Evolutionary conservation across 2,113 vertebrate species (phyloP), one percentile per base, ranked within the genome.

Genomic region (Crocuta crocuta): DNA sequence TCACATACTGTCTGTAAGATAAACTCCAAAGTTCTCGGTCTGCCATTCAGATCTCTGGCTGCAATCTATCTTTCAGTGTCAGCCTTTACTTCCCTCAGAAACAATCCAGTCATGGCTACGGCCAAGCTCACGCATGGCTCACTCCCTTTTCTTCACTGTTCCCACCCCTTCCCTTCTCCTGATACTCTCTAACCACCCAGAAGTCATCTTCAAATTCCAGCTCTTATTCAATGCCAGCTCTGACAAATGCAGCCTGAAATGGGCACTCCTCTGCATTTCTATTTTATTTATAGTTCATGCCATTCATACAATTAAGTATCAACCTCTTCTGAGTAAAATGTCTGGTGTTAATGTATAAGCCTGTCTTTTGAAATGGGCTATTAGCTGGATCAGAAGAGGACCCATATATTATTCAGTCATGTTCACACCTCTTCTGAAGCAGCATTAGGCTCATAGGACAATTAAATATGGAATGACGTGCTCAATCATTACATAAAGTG

Each of bases 361-460:
- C 53, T 82, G 33, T 71, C 50, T 89, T 96, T 93, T 17, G 66
- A 84, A 93, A n/a, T 9, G 7, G 58, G 91, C 76, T 89, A 78
- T 12, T 53, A 85, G 33, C 45, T 89, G 28, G 23, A 65, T 89
- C 7, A 85, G 28, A 61, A 93, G 15, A 58, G 76, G 28, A 73
- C 2, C 24, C 63, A 35, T 58, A 33, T 48, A 63, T n/a, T 88
- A 91, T 23, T 94, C 16, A 93, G 24, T 4, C 43, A 16, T 43
- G 26, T 89, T 96, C 35, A 82, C 7, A 50, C 24, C 53, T 91
- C 50, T 96, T 96, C 23, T 73, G 61, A 95, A 97, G 82, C 3
- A 86, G 55, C 58, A 28, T 87, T 74, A 33, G n/a, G 11, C 19
- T 86, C 33, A 65, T 89, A 73, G 35, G 31, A 86, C 43, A 89